These are phyloP conservation scores for Arvicanthis niloticus DNA, from an alignment of 2,113 vertebrate species.

Conservation along the genomic window DNA sequence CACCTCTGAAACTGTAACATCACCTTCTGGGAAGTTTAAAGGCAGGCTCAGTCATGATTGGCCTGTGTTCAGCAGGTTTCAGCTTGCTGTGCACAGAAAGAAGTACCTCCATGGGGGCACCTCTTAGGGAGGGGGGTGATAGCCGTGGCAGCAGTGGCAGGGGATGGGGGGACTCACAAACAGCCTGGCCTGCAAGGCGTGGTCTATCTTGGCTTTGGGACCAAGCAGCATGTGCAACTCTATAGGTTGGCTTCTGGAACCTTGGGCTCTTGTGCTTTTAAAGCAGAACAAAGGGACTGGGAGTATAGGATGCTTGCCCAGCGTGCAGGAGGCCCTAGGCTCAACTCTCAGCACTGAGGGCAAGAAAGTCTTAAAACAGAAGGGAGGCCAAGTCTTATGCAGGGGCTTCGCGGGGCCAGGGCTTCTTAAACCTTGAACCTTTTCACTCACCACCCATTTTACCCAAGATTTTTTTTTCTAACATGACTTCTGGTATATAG, in stretches of 20 bases:
- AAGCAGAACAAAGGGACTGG: background rate
- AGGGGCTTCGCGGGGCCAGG: too few species aligned
- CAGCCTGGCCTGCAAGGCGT: background rate
- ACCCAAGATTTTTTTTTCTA: background rate
- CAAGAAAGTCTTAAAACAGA: background rate
- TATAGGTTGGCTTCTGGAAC: background rate
- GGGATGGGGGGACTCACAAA: background rate
- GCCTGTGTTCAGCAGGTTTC: slow-evolving; percentile 50
- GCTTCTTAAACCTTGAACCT: background rate
- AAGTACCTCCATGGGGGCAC: background rate
- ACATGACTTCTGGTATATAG: background rate
- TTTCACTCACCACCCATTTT: background rate
- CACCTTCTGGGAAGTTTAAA: slow-evolving; percentile 55
- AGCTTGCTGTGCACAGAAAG: slow-evolving; percentile 15
- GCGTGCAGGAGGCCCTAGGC: background rate
- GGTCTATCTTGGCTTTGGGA: too few species aligned
- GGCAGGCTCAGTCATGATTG: slow-evolving; percentile 59
- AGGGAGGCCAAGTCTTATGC: background rate
- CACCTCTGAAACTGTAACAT: slow-evolving; percentile 34
- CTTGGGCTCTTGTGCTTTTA: rapidly evolving
- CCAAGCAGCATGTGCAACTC: rapidly evolving
- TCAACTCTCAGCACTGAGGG: background rate
- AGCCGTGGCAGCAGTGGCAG: too few species aligned
- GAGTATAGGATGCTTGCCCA: background rate
- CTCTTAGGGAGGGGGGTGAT: background rate